Evolutionary conservation across 2,888 invertebrate species (phyloP).

Genomic region (Lasioglossum calceatum): DNA sequence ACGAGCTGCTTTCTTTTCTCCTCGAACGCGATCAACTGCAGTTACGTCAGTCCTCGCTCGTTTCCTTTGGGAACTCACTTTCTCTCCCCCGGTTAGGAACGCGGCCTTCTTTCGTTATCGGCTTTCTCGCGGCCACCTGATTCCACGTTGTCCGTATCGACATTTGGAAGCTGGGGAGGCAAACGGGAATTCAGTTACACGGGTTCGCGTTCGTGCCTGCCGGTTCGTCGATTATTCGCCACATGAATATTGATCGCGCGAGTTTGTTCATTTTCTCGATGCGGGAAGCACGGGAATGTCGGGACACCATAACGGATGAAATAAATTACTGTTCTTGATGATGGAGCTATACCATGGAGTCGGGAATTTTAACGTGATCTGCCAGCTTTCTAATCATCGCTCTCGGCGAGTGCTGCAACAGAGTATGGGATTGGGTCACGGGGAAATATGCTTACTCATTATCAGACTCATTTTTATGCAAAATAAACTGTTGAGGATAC

Average conservation of each 20-base stretch:
- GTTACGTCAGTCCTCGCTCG: constrained; percentile 24
- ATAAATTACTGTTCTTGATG: background rate
- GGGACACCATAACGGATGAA: background rate
- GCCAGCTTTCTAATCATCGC: constrained; percentile 1
- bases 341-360: background rate
- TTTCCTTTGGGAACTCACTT: constrained; percentile 28
- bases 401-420: background rate
- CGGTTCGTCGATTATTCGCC: background rate
- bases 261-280: background rate
- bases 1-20: background rate
- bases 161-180: background rate
- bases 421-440: background rate
- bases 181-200: background rate
- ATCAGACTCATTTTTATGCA: too few species aligned
- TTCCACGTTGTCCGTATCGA: background rate
- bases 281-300: background rate
- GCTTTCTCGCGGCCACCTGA: constrained; percentile 23
- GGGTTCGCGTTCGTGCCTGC: background rate
- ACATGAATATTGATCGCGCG: constrained; percentile 9
- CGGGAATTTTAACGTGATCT: background rate
- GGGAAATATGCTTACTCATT: background rate
- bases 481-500: too few species aligned
- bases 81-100: constrained; percentile 53
- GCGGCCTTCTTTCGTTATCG: constrained; percentile 25
- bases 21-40: constrained; percentile 15